Conservation (phyloP, 2,888 invertebrate genomes). For the Pyrrhia umbra region DNA sequence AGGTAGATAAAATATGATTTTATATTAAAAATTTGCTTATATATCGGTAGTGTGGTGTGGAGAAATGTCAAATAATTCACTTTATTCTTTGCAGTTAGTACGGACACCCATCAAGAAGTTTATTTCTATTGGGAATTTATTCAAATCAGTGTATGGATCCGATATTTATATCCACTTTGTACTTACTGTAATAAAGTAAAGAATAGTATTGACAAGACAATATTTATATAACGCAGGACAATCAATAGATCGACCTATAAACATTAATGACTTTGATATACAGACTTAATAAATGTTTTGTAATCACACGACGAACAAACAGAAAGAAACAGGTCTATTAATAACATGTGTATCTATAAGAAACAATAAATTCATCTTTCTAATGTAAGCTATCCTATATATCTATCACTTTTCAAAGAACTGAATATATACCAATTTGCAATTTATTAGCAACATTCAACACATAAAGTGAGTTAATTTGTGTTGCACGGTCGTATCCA, state of each 20-base stretch:
- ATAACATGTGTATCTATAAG: background rate
- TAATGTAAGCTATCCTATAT: slow-evolving; percentile 9
- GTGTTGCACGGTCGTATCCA: slow-evolving; percentile 49
- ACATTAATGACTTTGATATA: slow-evolving; percentile 17
- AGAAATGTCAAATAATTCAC: slow-evolving; percentile 67
- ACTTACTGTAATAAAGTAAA: slow-evolving; percentile 48
- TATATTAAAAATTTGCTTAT: slow-evolving; percentile 53
- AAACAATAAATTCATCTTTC: slow-evolving; percentile 9
- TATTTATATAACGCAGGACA: slow-evolving; percentile 3
- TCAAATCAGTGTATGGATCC: slow-evolving; percentile 66
- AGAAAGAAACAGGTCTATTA: background rate
- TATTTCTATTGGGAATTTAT: slow-evolving; percentile 72
- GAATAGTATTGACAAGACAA: slow-evolving; percentile 57
- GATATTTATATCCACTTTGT: slow-evolving; percentile 58
- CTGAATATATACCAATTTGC: slow-evolving; percentile 12
- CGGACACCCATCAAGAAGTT: slow-evolving; percentile 56
- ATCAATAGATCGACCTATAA: background rate
- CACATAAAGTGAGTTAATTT: slow-evolving; percentile 33
- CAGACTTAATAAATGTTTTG: slow-evolving; percentile 9
- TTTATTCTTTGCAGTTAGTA: slow-evolving; percentile 62
- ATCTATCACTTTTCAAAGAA: slow-evolving; percentile 31
- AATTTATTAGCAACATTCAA: slow-evolving; percentile 34
- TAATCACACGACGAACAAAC: background rate
- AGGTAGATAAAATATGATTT: slow-evolving; percentile 43
- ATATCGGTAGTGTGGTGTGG: slow-evolving; percentile 53